Evolutionary conservation across 2,113 vertebrate species (phyloP), one percentile per base, ranked within the genome.

Genomic region (Trochalopteron elliotii): DNA sequence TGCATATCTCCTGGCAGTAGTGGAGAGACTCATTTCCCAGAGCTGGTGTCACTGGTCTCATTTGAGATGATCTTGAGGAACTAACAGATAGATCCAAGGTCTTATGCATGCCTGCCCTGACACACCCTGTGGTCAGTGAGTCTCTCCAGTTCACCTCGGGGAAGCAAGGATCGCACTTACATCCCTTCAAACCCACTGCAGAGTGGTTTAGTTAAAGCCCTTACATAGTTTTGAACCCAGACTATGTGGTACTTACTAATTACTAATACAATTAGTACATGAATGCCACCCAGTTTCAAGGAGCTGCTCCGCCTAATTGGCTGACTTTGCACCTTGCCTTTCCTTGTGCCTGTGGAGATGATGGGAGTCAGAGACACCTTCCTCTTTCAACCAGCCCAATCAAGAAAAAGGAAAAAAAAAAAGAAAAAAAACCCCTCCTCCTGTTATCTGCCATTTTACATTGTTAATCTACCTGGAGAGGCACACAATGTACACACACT

Each of bases 401-500:
- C 39, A 55, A 39, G 59, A 15, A 53, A 12, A 19, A 53, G 18
- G 19, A 18, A 11, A 23, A 11, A 42, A 76, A 35, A 25, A 28
- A 19, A 19, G 5, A 19, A 53, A 53, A 19, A 18, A 11, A 20
- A 3, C 6, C 37, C 37, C 37, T 13, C 22, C 8, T 70, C 45
- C 44, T 89, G 44, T 85, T 87, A 52, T 82, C 63, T 92, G 44
- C n/a, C 53, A 52, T 91, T 94, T 93, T 18, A 4, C 49, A 83
- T 86, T 86, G 94, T 90, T 95, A 95, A 93, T 93, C 88, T 92
- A 52, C 37, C 49, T 56, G 60, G 82, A 90, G 75, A 95, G 55
- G 55, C 72, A 87, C 64, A 4, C 49, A 93, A 14, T 70, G 60
- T 90, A 84, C 92, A 93, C 95, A 93, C 13, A 12, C 89, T 91